A percentile compares a stretch with the other conserved stretches of the same genome.
Evolutionary conservation across 2,888 invertebrate genomes (phyloP).

Genomic region (Colostygia pectinataria): DNA sequence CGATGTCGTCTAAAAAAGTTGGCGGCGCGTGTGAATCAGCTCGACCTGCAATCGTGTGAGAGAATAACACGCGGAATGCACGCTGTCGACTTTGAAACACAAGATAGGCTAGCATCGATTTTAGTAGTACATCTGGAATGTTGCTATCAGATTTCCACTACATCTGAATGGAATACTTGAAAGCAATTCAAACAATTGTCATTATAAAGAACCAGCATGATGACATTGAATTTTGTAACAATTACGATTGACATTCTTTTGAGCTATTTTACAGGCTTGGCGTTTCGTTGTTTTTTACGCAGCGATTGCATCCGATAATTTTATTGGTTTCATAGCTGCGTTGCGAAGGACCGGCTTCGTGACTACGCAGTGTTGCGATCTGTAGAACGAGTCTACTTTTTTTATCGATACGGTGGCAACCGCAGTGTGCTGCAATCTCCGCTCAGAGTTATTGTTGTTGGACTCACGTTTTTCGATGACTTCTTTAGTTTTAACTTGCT

Average conservation of each 20-base stretch:
- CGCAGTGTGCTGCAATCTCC: conserved; percentile 47
- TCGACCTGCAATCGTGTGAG: conserved; percentile 65
- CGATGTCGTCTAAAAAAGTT: conserved; percentile 60
- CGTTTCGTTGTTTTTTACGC: conserved; percentile 38
- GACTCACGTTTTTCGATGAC: conserved; percentile 48
- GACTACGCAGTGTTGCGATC: conserved; percentile 53
- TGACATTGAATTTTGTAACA: conserved; percentile 31
- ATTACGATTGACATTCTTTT: conserved; percentile 30
- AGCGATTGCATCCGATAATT: conserved; percentile 39
- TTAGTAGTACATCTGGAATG: conserved; percentile 13
- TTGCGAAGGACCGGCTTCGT: conserved; percentile 52
- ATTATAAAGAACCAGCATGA: conserved; percentile 20
- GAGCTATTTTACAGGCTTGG: conserved; percentile 33
- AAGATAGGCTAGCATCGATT: conserved; percentile 13
- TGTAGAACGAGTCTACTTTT: conserved; percentile 45
- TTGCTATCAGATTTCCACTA: conserved; percentile 42
- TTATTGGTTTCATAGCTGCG: conserved; percentile 48
- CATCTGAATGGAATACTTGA: conserved; percentile 44
- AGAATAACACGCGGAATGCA: conserved; percentile 63
- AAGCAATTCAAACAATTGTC: conserved; percentile 28
- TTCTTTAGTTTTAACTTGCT: conserved; percentile 21
- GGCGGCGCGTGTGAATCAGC: conserved; percentile 76
- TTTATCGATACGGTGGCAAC: conserved; percentile 55
- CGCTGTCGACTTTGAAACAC: conserved; percentile 50
- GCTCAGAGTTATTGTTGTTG: conserved; percentile 50